Evolutionary conservation across 1,140 invertebrate species (phyloP), one percentile per base, ranked within the genome.

Genomic region (Lepidurus arcticus): DNA sequence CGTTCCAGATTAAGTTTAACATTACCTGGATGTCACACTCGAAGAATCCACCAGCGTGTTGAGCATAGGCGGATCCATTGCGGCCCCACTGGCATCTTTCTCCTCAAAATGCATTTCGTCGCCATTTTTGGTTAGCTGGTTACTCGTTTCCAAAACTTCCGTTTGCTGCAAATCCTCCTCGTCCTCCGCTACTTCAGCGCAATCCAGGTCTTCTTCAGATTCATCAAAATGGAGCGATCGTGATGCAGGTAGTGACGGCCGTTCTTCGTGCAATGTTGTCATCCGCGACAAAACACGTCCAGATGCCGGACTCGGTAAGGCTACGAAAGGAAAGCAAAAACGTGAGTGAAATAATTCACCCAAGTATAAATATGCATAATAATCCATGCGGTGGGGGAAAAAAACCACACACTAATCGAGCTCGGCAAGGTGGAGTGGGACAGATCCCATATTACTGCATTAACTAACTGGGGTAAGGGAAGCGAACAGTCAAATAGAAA

Each of bases 211-310:
- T 6, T 84, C 84, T 79, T 82, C 82, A 1, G 78, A 80, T 79
- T 85, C 83, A 44, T 82, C 76, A 1, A 81, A 80, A 75, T 84
- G 53, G 21, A 65, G 53, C 21, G 53, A 65, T 9, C 53, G 53
- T 65, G 53, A 65, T 13, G 75, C 43, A 13, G 75, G 47, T 47
- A 76, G 1, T 13, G 43, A 47, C 1, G 78, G 82, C 44, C 80
- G 84, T 84, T 97, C 94, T 85, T 97, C 95, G 82, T 96, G 91
- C 53, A 97, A 85, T 5, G 95, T 97, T 42, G 93, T 94, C 94
- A 97, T 95, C 65, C 94, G 89, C 83, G 95, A 89, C 45, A 92
- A 89, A 81, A 95, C 83, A 86, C 95, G 96, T 79, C 89, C 89
- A 80, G 91, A 90, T 42, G 92, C 91, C 7, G 90, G 89, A 82